Percentiles rank a stretch among this genome's conserved stretches.
phyloP scores from a whole-genome alignment of 2,113 vertebrate species.

The Deroptyus accipitrinus region DNA sequence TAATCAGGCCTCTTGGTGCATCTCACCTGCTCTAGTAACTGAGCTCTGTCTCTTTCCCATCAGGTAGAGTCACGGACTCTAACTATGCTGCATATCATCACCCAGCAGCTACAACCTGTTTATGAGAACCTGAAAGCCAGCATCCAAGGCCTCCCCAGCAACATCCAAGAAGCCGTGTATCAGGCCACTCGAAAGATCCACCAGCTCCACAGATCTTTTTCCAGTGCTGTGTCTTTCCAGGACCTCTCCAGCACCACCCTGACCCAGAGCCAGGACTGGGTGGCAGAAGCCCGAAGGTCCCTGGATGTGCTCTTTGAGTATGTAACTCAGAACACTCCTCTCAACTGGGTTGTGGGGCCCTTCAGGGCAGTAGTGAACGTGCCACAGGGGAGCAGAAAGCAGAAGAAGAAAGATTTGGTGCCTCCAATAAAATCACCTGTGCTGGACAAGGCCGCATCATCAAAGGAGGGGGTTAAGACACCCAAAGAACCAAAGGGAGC shows the following conservation, averaged over 20 bases:
- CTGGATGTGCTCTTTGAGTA: conserved; percentile 82
- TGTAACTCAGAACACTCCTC: conserved; percentile 75
- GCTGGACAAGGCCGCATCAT: not conserved
- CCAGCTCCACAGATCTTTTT: conserved; percentile 83
- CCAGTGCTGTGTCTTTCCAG: conserved; percentile 67
- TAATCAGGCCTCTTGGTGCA: not conserved
- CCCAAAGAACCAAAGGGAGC: not conserved
- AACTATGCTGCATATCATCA: conserved; percentile 80
- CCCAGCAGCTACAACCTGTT: conserved; percentile 78
- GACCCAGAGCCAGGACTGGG: conserved; percentile 69
- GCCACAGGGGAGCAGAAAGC: conserved; percentile 55
- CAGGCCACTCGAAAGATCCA: conserved; percentile 73
- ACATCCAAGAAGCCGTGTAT: conserved; percentile 80
- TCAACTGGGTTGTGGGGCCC: conserved; percentile 81
- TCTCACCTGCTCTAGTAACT: not conserved
- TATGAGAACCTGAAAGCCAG: conserved; percentile 78
- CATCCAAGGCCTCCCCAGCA: conserved; percentile 85
- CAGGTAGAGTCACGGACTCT: conserved; percentile 72
- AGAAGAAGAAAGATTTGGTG: not conserved
- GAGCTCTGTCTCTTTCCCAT: not conserved
- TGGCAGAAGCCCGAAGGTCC: conserved; percentile 78
- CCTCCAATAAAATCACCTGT: not conserved
- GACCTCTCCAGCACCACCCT: conserved; percentile 82
- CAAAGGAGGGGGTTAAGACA: not conserved
- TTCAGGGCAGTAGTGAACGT: conserved; percentile 41